Evolutionary conservation across 2,797 vertebrate genomes (phyloP).

Genomic region (Sebastes minor): DNA sequence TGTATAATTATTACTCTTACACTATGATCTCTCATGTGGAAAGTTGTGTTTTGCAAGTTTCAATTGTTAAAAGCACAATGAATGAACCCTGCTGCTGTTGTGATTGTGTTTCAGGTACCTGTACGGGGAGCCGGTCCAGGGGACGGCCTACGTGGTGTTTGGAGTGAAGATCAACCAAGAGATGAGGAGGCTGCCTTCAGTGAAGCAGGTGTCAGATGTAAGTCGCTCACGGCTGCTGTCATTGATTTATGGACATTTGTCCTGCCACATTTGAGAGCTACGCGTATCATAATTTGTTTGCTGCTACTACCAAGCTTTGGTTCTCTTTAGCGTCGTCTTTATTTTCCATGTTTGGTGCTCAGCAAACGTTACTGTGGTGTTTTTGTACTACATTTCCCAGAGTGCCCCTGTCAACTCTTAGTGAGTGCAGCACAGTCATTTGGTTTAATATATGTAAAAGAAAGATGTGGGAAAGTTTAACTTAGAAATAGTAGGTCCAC

Average conservation of each 20-base stretch:
- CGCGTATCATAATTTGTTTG: no score
- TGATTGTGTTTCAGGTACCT: constrained; percentile 68
- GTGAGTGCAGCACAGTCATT: neutral
- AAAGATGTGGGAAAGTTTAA: neutral
- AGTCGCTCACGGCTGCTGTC: constrained; percentile 21
- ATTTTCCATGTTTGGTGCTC: neutral
- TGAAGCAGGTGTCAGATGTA: constrained; percentile 79
- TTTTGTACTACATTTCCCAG: neutral
- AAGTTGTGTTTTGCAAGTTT: no score
- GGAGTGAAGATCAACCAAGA: constrained; percentile 73
- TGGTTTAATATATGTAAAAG: neutral
- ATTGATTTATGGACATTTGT: neutral
- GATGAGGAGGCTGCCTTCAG: constrained; percentile 69
- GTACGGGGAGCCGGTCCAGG: constrained; percentile 76
- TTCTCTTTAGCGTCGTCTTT: neutral
- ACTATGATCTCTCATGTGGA: no score
- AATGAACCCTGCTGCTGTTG: no score
- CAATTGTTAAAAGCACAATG: no score
- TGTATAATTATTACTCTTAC: neutral
- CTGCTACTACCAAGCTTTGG: neutral
- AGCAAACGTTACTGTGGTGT: neutral
- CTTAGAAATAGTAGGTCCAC: neutral
- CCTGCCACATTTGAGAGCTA: neutral
- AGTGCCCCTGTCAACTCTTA: neutral
- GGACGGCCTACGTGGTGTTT: constrained; percentile 81